Evolutionary conservation across 2,113 vertebrate species (phyloP), one percentile per base, ranked within the genome.

Genomic region (Sialia sialis): DNA sequence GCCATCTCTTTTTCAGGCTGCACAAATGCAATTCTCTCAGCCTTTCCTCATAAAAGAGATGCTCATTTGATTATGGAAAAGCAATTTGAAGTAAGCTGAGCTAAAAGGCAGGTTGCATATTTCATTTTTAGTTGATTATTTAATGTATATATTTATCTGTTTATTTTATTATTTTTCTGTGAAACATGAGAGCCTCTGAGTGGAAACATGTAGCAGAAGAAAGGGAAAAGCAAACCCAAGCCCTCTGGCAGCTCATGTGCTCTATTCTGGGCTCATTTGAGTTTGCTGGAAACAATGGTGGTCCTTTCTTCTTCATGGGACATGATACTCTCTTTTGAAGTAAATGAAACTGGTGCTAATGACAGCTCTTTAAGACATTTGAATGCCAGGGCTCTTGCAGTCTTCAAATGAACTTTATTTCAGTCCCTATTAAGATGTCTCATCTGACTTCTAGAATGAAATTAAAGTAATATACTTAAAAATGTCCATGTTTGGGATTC

Each of bases 241-340:
- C 12, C 80, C 32, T 38, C 1, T 3, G 11, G 44, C 7, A 15
- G 17, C 29, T 48, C 25, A 16, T 0, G 0, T 46, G 1, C 29
- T 68, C 10, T 43, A 5, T 32, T 78, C 11, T 0, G 0, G 64
- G n/a, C 36, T 76, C 21, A 30, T 60, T 69, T 54, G 39, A 78
- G 29, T 64, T 93, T 17, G 1, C 66, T 72, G 80, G 32, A 70
- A 81, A 52, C 22, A 36, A 43, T 80, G 38, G 6, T 85, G 29
- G 44, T 38, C 36, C 16, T 75, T 94, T 95, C 16, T 84, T 74
- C 12, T 10, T 77, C 43, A 49, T 1, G 10, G 64, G n/a, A 92
- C 73, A 39, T 9, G 3, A 14, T 60, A 32, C 25, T 77, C 87
- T 75, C 48, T 69, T 83, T 80, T 82, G 34, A 77, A 73, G n/a